Conservation (phyloP, 2,113 vertebrate species). For the Balaeniceps rex region DNA sequence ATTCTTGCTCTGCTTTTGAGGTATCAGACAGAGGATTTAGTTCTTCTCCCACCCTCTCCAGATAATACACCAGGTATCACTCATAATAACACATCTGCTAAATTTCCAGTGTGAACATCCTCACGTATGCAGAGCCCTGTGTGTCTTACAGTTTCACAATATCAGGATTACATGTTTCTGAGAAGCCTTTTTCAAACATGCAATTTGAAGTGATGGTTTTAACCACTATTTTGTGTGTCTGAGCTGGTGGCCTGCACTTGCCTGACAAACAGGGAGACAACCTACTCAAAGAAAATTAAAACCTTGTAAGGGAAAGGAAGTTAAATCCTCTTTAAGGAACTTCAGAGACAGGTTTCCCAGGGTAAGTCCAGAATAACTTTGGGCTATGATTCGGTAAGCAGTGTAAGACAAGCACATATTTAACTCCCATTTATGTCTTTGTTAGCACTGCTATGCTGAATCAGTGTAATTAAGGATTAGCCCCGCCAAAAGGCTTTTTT, state of each 20-base stretch:
- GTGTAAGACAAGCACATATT: neutral
- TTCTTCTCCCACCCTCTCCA: neutral
- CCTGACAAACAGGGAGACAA: neutral
- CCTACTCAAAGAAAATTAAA: neutral
- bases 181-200: neutral
- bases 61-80: neutral
- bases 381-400: neutral
- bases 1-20: neutral
- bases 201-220: neutral
- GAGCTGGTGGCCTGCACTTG: neutral
- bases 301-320: neutral
- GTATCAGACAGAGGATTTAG: neutral
- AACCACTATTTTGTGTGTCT: neutral
- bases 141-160: neutral
- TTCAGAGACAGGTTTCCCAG: neutral
- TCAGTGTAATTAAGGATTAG: neutral
- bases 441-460: neutral
- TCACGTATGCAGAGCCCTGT: neutral
- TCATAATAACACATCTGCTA: neutral
- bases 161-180: neutral
- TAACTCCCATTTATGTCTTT: neutral
- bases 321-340: neutral
- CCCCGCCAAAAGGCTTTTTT: neutral
- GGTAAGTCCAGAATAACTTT: neutral
- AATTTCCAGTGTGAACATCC: neutral